Evolutionary conservation across 2,797 vertebrate species (phyloP).

Genomic region (Alca torda): DNA sequence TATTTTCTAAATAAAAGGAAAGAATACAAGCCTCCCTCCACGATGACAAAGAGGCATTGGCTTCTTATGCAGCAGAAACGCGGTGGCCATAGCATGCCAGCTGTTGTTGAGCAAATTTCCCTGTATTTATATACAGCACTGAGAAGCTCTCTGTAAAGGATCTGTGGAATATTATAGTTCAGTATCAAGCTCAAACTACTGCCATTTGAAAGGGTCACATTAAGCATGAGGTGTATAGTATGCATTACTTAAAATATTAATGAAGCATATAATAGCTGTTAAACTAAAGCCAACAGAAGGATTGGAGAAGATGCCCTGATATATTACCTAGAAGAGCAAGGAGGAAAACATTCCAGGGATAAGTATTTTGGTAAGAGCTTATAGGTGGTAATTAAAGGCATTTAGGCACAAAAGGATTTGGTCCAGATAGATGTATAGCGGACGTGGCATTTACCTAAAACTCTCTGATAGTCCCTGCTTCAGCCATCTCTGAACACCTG

Average conservation of each 20-base stretch:
- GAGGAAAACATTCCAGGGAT: not conserved
- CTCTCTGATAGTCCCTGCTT: not conserved
- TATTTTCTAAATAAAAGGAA: not conserved
- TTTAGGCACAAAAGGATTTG: not conserved
- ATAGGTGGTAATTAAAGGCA: not conserved
- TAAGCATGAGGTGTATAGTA: not conserved
- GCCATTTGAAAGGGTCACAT: not conserved
- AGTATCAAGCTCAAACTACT: not conserved
- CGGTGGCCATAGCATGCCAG: accelerated
- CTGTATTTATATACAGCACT: no score
- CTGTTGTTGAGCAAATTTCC: not conserved
- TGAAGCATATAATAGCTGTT: not conserved
- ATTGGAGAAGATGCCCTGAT: not conserved
- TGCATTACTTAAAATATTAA: not conserved
- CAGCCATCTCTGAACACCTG: not conserved
- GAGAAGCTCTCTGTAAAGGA: not conserved
- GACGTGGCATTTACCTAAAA: not conserved
- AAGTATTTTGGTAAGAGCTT: not conserved
- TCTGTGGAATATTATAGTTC: not conserved
- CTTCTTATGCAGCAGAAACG: not conserved
- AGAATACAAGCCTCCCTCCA: not conserved
- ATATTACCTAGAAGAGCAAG: not conserved
- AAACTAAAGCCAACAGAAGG: not conserved
- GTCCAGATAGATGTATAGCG: not conserved
- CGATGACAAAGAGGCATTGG: not conserved